Conservation (phyloP, 2,888 invertebrate genomes). For the Bedellia somnulentella region DNA sequence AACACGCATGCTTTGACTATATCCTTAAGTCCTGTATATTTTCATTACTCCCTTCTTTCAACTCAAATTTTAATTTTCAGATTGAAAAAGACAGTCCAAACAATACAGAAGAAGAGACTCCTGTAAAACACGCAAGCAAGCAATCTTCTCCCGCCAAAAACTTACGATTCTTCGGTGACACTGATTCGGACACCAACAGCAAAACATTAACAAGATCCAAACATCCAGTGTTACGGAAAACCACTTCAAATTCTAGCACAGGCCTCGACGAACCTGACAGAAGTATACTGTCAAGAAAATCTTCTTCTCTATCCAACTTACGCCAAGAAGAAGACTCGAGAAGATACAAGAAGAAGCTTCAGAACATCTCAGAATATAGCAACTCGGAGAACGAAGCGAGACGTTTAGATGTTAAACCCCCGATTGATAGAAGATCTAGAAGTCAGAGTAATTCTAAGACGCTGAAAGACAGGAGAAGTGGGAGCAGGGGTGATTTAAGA, state of each 20-base stretch:
- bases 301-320: conserved; percentile 43
- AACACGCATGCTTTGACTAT: too few species aligned
- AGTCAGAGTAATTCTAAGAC: conserved; percentile 42
- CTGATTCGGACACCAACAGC: conserved; percentile 74
- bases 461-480: conserved; percentile 21
- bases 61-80: conserved; percentile 21
- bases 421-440: conserved; percentile 38
- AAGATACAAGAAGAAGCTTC: conserved; percentile 50
- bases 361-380: conserved; percentile 60
- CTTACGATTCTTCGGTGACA: conserved; percentile 83
- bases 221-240: conserved; percentile 35
- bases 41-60: too few species aligned
- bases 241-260: conserved; percentile 43
- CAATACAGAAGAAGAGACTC: conserved; percentile 56
- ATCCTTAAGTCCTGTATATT: too few species aligned
- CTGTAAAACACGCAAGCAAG: conserved; percentile 27
- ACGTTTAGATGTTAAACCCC: conserved; percentile 32
- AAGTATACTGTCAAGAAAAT: conserved; percentile 33
- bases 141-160: conserved; percentile 64
- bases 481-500: conserved; percentile 7
- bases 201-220: conserved; percentile 20
- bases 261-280: conserved; percentile 45
- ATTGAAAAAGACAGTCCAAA: conserved; percentile 52
- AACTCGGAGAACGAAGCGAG: conserved; percentile 45
- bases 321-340: conserved; percentile 32